A percentile compares a stretch with the other conserved stretches of the same genome.
Conservation (phyloP, 92 coral and sea anemone species). For the Epizoanthus scotinus region DNA sequence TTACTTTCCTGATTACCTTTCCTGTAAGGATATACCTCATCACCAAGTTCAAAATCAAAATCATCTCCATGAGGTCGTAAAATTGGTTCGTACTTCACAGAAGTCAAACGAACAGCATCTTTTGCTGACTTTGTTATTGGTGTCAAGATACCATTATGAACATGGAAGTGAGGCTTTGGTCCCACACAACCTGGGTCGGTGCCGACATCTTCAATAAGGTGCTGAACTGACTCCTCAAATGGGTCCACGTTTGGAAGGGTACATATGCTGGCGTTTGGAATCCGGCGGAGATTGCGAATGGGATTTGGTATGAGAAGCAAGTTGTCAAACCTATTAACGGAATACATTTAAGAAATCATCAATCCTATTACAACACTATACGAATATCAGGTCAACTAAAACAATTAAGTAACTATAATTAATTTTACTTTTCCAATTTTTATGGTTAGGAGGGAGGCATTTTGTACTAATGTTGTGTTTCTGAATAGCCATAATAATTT, state of each 20-base stretch:
- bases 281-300: slow-evolving; percentile 44
- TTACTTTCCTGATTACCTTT: slow-evolving; percentile 35
- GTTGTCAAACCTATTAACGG: slow-evolving; percentile 54
- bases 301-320: slow-evolving; percentile 60
- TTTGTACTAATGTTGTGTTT: too few species aligned
- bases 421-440: too few species aligned
- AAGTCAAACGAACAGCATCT: slow-evolving; percentile 41
- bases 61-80: slow-evolving; percentile 66
- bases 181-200: slow-evolving; percentile 57
- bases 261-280: slow-evolving; percentile 56
- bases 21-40: slow-evolving; percentile 51
- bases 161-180: slow-evolving; percentile 51
- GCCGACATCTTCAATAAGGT: slow-evolving; percentile 58
- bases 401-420: too few species aligned
- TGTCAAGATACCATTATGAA: slow-evolving; percentile 38
- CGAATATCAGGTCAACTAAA: too few species aligned
- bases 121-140: slow-evolving; percentile 46
- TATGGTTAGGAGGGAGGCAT: too few species aligned
- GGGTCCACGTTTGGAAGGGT: slow-evolving; percentile 72
- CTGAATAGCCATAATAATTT: too few species aligned
- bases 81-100: slow-evolving; percentile 51
- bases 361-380: too few species aligned
- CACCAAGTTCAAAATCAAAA: slow-evolving; percentile 49
- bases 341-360: background rate
- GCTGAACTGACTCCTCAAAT: slow-evolving; percentile 62